Base-by-base conservation (phyloP, 2,113 vertebrate species). In the Chaetodon trifascialis region DNA sequence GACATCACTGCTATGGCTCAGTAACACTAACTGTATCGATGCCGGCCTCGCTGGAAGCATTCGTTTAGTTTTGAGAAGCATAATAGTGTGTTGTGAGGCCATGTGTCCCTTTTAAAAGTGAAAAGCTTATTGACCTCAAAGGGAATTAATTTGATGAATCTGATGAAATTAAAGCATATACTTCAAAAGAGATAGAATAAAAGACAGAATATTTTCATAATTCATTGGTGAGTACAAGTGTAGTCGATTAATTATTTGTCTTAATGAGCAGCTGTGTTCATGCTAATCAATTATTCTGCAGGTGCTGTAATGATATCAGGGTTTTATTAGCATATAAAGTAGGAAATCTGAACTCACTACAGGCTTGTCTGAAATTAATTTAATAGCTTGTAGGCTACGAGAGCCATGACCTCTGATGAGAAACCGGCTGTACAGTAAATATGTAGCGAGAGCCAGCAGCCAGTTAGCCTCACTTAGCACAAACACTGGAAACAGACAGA, bases 201-300 rank as follows among this genome's bases (percentile, higher is more conserved):
- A 84, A 79, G 56, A 75, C 30, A 69, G 16, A 30, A 52, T 25
- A 34, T 52, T 60, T 66, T 63, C 30, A 76, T 36, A 54, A 73
- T 66, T 76, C 56, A 82, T 46, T 19, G 23, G n/a, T 54, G 52
- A 73, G 63, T 54, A 2, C 19, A 38, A 68, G 73, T 46, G 80
- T 74, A 40, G 51, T 69, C 55, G 64, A 74, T 10, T 79, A 79
- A 89, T 85, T 65, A 47, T 76, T 77, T 70, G 40, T 81, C 68
- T 85, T 89, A 90, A 87, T 88, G 86, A 87, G 74, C 84, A 85
- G 86, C 84, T 90, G 71, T 78, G 71, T 82, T 88, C 71, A 47
- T 1, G n/a, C 34, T 81, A 68, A 85, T 80, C 62, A 46, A 59
- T 81, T 71, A 83, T 83, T 76, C 54, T 84, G 56, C 71, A 86